Percentiles rank a stretch among this genome's conserved stretches.
Evolutionary conservation across 2,888 invertebrate species (phyloP).

Genomic region (Odontomyia ornata): DNA sequence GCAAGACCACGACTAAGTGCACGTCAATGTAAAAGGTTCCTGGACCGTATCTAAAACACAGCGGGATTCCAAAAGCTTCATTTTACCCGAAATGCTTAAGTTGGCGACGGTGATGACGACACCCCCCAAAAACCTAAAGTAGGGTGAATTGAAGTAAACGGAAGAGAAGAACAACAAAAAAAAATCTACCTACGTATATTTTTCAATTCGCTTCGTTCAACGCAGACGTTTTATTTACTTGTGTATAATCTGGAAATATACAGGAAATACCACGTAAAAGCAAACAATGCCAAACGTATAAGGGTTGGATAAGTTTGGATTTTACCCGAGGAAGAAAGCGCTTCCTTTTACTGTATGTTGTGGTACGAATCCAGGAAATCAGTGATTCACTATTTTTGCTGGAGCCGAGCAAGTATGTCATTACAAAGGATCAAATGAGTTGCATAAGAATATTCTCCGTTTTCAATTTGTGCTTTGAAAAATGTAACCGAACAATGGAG

Average conservation of each 20-base stretch:
- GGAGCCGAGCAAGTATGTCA: too few relatives aligned
- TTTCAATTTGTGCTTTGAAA: too few relatives aligned
- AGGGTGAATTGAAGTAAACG: neutral
- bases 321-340: conserved; percentile 24
- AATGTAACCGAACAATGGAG: too few relatives aligned
- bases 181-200: conserved; percentile 39
- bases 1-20: neutral
- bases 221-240: conserved; percentile 39
- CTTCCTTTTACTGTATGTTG: conserved; percentile 36
- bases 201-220: conserved; percentile 39
- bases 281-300: conserved; percentile 27
- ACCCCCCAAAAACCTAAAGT: conserved; percentile 30
- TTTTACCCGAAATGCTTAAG: conserved; percentile 18
- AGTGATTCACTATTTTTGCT: too few relatives aligned
- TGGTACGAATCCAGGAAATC: too few relatives aligned
- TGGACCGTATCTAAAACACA: conserved; percentile 49
- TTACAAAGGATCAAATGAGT: too few relatives aligned
- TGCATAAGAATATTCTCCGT: too few relatives aligned
- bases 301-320: conserved; percentile 46
- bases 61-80: conserved; percentile 47
- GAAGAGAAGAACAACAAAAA: neutral
- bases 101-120: too few relatives aligned
- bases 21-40: conserved; percentile 37
- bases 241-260: conserved; percentile 32
- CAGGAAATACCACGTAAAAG: conserved; percentile 40